Conservation (phyloP, 2,888 invertebrate genomes). For the Clanis bilineata region DNA sequence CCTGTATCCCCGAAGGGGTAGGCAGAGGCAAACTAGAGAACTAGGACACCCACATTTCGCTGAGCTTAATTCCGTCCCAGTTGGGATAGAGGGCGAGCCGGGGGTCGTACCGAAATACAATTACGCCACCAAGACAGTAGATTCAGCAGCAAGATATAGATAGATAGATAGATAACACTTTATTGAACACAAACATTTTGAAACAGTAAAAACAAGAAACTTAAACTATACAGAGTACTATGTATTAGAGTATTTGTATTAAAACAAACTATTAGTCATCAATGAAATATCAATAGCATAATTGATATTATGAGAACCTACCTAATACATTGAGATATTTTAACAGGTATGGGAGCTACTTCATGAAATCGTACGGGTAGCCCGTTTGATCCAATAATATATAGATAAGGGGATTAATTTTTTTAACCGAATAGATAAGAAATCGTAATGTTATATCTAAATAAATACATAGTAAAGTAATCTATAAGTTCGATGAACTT, state of each 20-base stretch:
- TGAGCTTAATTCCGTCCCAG: too few species aligned
- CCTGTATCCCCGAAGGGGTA: too few species aligned
- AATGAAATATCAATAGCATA: conserved; percentile 32
- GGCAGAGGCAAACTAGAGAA: too few species aligned
- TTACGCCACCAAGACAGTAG: too few species aligned
- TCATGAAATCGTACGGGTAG: neutral
- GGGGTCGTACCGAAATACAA: too few species aligned
- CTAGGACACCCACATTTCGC: too few species aligned
- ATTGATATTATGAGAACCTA: conserved; percentile 29
- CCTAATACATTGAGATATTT: conserved; percentile 8
- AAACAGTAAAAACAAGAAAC: too few species aligned
- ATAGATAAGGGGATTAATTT: conserved; percentile 10
- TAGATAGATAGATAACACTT: too few species aligned
- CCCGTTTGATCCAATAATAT: neutral
- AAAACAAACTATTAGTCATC: conserved; percentile 34
- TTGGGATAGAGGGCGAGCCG: too few species aligned
- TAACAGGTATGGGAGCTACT: neutral
- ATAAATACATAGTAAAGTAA: conserved; percentile 40
- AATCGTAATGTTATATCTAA: conserved; percentile 36
- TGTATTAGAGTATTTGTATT: conserved; percentile 27
- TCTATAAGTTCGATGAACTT: conserved; percentile 72
- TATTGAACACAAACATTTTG: too few species aligned
- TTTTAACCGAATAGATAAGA: conserved; percentile 58
- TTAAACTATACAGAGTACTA: too few species aligned
- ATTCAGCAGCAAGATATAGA: conserved; percentile 21